A percentile compares a stretch with the other conserved stretches of the same genome.
These are phyloP conservation scores for Eutolmus rufibarbis DNA, from an alignment of 2,888 invertebrate genomes.

Conservation along the genomic window DNA sequence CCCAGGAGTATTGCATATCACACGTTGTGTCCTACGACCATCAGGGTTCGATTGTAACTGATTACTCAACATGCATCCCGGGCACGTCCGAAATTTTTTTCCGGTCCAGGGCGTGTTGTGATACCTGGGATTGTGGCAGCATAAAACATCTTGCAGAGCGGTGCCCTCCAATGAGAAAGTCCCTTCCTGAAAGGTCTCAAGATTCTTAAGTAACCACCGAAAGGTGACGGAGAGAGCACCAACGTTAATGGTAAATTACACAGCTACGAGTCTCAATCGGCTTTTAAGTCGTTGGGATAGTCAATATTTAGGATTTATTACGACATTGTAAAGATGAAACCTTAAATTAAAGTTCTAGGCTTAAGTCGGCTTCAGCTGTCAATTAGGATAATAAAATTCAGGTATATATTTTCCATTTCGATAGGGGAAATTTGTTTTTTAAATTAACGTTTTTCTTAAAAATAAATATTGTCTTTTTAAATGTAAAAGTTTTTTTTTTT, in stretches of 20 bases:
- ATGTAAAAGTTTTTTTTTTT: too few species aligned
- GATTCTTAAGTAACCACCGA: not conserved
- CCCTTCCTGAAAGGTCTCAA: not conserved
- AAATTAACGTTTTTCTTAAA: too few species aligned
- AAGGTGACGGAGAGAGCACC: not conserved
- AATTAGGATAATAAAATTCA: not conserved
- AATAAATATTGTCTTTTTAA: too few species aligned
- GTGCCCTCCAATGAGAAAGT: not conserved
- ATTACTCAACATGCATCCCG: not conserved
- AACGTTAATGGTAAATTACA: not conserved
- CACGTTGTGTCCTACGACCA: not conserved
- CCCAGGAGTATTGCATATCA: slow-evolving; percentile 6
- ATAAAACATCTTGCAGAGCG: not conserved
- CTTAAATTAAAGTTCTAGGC: not conserved
- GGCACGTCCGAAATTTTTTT: not conserved
- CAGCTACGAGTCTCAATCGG: not conserved
- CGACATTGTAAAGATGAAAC: not conserved
- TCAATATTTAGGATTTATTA: not conserved
- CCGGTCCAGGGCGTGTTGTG: not conserved
- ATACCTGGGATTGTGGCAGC: not conserved
- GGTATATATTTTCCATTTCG: not conserved
- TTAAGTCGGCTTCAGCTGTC: not conserved
- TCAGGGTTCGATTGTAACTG: not conserved
- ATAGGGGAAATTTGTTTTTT: not conserved
- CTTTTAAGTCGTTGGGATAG: not conserved